Evolutionary conservation across 2,113 vertebrate species (phyloP).

Genomic region (Mesocricetus auratus): DNA sequence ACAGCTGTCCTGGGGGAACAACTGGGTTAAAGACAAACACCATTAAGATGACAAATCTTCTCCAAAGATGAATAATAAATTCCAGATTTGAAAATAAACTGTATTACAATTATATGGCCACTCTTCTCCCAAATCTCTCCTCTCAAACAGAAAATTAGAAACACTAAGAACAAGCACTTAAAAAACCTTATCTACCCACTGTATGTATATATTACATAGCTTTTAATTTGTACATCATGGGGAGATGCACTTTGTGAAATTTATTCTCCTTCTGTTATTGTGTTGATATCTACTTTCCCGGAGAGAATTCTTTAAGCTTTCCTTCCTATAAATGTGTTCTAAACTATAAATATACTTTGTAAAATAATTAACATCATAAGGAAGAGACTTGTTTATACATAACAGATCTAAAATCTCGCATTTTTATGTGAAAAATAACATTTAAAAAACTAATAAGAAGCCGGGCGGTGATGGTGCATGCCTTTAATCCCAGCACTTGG

Average conservation of each 20-base stretch:
- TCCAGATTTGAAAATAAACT: slow-evolving; percentile 62
- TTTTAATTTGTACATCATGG: slow-evolving; percentile 15
- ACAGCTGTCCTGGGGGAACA: background rate
- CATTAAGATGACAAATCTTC: slow-evolving; percentile 60
- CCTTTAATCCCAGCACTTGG: no score
- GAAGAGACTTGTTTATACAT: background rate
- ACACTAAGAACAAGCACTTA: background rate
- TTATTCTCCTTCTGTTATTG: slow-evolving; percentile 37
- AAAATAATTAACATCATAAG: slow-evolving; percentile 34
- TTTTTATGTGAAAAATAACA: slow-evolving; percentile 19
- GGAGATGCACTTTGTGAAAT: background rate
- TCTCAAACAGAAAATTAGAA: slow-evolving; percentile 51
- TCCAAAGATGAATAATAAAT: slow-evolving; percentile 55
- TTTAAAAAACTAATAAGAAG: background rate
- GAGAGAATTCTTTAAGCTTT: background rate
- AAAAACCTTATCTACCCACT: background rate
- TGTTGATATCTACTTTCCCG: background rate
- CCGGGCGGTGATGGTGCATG: no score
- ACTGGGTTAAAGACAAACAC: background rate
- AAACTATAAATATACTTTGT: slow-evolving; percentile 32
- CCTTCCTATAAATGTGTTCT: slow-evolving; percentile 50
- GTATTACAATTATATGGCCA: background rate
- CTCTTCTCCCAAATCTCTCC: slow-evolving; percentile 4
- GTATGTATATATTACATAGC: background rate
- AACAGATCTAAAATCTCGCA: background rate